phyloP scores from a whole-genome alignment of 2,888 invertebrate genomes.

The Tipula helvola region DNA sequence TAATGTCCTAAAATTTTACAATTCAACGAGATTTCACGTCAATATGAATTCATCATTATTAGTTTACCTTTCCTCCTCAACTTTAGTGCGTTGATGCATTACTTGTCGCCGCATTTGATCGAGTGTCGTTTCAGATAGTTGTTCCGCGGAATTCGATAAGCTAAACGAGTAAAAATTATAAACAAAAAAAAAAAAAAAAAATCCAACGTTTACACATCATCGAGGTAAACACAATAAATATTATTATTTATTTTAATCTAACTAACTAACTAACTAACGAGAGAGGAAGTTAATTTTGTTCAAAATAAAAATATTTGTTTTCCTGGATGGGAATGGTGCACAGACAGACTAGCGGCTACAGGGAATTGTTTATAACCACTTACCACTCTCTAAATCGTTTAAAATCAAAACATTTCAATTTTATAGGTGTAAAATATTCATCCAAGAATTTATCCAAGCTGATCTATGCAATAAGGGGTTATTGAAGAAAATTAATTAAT shows the following conservation, averaged over 20 bases:
- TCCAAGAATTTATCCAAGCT: background rate
- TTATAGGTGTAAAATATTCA: background rate
- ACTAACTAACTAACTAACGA: background rate
- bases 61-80: slow-evolving; percentile 75
- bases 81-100: slow-evolving; percentile 64
- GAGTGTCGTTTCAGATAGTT: slow-evolving; percentile 67
- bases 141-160: slow-evolving; percentile 39
- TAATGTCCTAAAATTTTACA: background rate
- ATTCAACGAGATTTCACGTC: slow-evolving; percentile 21
- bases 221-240: background rate
- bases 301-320: background rate
- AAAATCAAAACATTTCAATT: background rate
- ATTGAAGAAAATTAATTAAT: background rate
- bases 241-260: background rate
- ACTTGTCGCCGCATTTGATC: slow-evolving; percentile 71
- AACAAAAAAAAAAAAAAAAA: background rate
- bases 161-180: slow-evolving; percentile 1
- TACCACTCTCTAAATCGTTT: background rate
- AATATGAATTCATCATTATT: slow-evolving; percentile 22
- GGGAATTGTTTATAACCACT: background rate
- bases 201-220: background rate
- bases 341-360: background rate
- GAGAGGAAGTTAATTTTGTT: background rate
- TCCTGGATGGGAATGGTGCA: background rate
- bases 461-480: background rate